Evolutionary conservation across 2,888 invertebrate species (phyloP).

Genomic region (Drosophila niveifrons): DNA sequence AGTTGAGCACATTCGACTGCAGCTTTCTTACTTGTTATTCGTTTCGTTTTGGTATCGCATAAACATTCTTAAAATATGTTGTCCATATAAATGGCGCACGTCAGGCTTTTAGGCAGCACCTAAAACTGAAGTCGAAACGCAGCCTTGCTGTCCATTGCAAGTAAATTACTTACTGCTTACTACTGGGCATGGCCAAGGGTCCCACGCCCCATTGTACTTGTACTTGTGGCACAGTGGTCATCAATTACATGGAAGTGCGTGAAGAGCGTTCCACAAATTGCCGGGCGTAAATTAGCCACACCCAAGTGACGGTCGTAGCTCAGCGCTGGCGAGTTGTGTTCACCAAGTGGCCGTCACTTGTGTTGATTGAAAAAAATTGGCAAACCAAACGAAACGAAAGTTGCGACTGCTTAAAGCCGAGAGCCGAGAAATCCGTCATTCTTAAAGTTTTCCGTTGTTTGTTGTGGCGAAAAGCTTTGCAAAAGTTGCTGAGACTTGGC

Average conservation of each 20-base stretch:
- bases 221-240: constrained; percentile 41
- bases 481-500: constrained; percentile 30
- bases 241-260: constrained; percentile 72
- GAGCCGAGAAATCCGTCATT: constrained; percentile 2
- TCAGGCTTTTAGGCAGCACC: constrained; percentile 60
- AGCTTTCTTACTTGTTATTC: neutral
- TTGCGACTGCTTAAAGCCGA: constrained; percentile 26
- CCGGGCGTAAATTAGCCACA: constrained; percentile 64
- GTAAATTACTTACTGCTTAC: constrained; percentile 55
- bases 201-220: constrained; percentile 41
- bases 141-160: neutral
- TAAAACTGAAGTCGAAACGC: constrained; percentile 29
- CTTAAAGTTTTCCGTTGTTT: constrained; percentile 36
- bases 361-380: constrained; percentile 69
- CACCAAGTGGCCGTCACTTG: constrained; percentile 54
- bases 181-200: constrained; percentile 30
- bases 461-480: neutral
- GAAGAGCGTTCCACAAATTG: constrained; percentile 62
- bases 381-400: neutral
- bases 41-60: constrained; percentile 37
- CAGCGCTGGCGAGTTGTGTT: constrained; percentile 15
- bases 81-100: constrained; percentile 59
- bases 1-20: too few relatives aligned
- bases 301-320: constrained; percentile 33
- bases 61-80: constrained; percentile 69